A percentile compares a stretch with the other conserved stretches of the same genome.
These are phyloP conservation scores for Ctenicera cuprea DNA, from an alignment of 2,888 invertebrate species.

Conservation along the genomic window DNA sequence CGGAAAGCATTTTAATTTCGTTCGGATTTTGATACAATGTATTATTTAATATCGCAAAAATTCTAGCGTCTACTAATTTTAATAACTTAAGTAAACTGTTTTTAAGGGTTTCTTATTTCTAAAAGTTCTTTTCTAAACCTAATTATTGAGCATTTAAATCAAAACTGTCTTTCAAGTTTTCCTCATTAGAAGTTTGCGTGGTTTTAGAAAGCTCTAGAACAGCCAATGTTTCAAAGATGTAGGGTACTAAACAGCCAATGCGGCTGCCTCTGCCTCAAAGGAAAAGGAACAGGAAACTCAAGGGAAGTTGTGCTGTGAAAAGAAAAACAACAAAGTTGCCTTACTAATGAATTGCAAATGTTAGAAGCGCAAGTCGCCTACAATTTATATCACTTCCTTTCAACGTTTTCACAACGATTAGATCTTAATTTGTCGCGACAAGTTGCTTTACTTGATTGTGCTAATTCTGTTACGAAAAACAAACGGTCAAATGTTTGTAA, in stretches of 20 bases:
- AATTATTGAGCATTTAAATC: too few relatives aligned
- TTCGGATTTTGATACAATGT: too few relatives aligned
- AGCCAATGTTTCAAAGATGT: too few relatives aligned
- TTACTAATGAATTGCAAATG: conserved; percentile 23
- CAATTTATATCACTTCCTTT: not conserved
- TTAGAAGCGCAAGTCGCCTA: not conserved
- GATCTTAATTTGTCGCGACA: not conserved
- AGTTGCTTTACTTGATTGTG: conserved; percentile 2
- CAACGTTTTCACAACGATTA: not conserved
- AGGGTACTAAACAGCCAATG: conserved; percentile 5
- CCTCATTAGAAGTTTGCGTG: not conserved
- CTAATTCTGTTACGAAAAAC: not conserved
- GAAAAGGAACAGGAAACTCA: not conserved
- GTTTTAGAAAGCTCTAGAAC: not conserved
- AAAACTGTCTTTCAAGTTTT: not conserved
- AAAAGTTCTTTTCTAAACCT: too few relatives aligned
- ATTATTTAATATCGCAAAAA: too few relatives aligned
- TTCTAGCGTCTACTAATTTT: too few relatives aligned
- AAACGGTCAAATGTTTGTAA: too few relatives aligned
- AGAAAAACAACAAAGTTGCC: conserved; percentile 3
- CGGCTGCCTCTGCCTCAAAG: not conserved
- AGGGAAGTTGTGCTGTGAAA: not conserved
- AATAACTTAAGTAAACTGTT: too few relatives aligned
- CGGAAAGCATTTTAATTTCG: too few relatives aligned
- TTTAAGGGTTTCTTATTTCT: too few relatives aligned